Evolutionary conservation across 2,113 vertebrate species (phyloP).

Genomic region (Etheostoma spectabile): DNA sequence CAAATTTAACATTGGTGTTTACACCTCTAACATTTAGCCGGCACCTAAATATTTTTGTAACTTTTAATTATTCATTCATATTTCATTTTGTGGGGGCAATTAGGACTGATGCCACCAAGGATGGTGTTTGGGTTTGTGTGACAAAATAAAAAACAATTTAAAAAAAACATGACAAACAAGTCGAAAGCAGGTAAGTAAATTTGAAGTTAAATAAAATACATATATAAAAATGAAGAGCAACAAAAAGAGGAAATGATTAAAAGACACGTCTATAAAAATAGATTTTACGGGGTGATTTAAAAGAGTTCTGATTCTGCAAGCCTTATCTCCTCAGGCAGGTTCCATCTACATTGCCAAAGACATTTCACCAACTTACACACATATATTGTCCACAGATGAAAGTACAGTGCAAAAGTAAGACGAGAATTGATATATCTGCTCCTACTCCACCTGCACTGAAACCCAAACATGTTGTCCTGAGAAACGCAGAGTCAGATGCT

Average conservation of each 20-base stretch:
- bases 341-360: rapidly evolving
- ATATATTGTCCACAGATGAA: neutral
- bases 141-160: too few species aligned
- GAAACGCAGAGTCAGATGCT: neutral
- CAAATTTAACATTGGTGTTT: neutral
- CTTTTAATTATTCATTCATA: neutral
- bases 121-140: neutral
- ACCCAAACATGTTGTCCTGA: neutral
- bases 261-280: too few species aligned
- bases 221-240: too few species aligned
- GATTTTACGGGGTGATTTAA: too few species aligned
- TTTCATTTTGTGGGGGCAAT: neutral
- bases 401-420: neutral
- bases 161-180: too few species aligned
- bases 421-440: neutral
- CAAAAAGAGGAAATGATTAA: too few species aligned
- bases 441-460: neutral
- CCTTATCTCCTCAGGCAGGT: too few species aligned
- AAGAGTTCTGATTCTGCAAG: too few species aligned
- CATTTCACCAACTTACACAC: neutral
- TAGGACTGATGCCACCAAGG: neutral
- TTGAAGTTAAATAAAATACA: too few species aligned
- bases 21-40: too few species aligned
- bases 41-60: neutral
- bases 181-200: too few species aligned